Evolutionary conservation across 2,113 vertebrate genomes (phyloP).

Genomic region (Podiceps cristatus): DNA sequence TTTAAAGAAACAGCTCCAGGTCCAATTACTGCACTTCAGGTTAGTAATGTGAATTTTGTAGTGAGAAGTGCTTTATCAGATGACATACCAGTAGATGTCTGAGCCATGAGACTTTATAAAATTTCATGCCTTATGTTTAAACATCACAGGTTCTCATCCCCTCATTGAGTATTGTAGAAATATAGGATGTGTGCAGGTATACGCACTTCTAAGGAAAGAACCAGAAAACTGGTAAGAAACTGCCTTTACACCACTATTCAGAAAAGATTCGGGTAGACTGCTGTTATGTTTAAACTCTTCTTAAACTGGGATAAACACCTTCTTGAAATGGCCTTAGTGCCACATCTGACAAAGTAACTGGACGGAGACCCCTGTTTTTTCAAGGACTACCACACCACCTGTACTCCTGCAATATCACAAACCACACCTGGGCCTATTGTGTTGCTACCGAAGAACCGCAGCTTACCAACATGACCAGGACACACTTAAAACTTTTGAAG

Average conservation of each 20-base stretch:
- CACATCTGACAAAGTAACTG: not conserved
- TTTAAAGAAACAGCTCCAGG: not conserved
- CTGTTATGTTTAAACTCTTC: not conserved
- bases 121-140: not conserved
- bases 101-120: not conserved
- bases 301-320: not conserved
- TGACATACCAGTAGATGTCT: not conserved
- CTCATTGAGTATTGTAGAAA: not conserved
- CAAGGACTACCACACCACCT: not conserved
- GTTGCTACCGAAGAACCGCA: not conserved
- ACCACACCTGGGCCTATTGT: accelerated
- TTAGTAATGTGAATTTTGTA: not conserved
- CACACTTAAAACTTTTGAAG: not conserved
- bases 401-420: not conserved
- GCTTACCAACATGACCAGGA: not conserved
- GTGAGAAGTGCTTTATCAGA: not conserved
- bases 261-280: not conserved
- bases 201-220: not conserved
- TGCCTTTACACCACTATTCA: not conserved
- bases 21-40: not conserved
- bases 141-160: not conserved
- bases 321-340: not conserved
- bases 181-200: not conserved
- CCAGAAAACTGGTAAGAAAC: not conserved
- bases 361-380: not conserved